Evolutionary conservation across 2,888 invertebrate genomes (phyloP), one percentile per base, ranked within the genome.

Genomic region (Ditylenchus weischeri): DNA sequence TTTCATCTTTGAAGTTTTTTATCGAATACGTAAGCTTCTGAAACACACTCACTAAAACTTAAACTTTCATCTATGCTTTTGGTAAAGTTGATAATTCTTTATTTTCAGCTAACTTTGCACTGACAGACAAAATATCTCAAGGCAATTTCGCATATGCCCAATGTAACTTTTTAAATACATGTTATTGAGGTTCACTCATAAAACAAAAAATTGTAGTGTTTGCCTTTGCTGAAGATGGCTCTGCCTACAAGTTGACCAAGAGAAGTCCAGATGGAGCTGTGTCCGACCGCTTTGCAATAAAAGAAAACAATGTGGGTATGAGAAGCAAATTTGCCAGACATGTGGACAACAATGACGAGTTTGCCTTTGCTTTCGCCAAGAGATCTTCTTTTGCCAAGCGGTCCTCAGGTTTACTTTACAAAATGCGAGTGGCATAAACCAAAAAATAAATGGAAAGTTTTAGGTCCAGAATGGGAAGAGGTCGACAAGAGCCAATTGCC

Each of bases 281-380:
- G 29, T 35, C 36, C 23, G 65, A 61, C 23, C 23, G 48, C 15
- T 70, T 70, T 47, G 70, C 70, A 57, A 69, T 70, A 50, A 68
- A 68, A 38, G 57, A 64, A 21, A 69, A 60, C 51, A 18, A 57
- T 15, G n/a, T 35, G 13, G 60, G 38, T 11, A 18, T 59, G 69
- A 59, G 61, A n/a, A 65, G 38, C 63, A 48, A 61, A 51, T 71
- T 70, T 60, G 70, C 70, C 23, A 70, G 69, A 49, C 64, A 57
- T 36, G 47, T 57, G 18, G 57, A 65, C 23, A 21, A 35, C 15
- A 23, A 61, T 8, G 38, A 36, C 58, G 69, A 70, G 49, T 70
- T 70, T 66, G 70, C 69, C n/a, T 69, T 70, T 50, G 70, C 69
- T 43, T 70, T 70, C 36, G 69, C 68, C 43, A 70, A 70, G 63